Base-by-base conservation (phyloP, 2,888 invertebrate genomes). In the Keiferia lycopersicella region DNA sequence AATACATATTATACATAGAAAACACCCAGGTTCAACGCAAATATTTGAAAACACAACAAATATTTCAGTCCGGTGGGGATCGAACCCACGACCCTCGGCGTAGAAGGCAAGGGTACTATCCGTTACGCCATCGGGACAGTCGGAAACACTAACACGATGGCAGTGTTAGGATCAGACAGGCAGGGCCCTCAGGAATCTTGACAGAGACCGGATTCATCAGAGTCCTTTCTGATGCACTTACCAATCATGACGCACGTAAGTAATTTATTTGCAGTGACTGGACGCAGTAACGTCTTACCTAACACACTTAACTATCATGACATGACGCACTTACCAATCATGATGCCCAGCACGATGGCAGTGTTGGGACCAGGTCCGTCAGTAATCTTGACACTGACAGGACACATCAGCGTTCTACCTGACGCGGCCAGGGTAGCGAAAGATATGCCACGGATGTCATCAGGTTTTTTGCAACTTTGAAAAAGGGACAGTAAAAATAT, bases 281-380 rank as follows among this genome's bases (percentile, higher is more conserved):
- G 30, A 30, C 30, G 6, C 30, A 30, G 2, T 6, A 30, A 6
- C 2, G 30, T 6, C 30, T 30, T 30, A 4, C 30, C 30, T 6
- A 30, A 30, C 30, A 6, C 30, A 30, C 30, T 6, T 30, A 30
- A 2, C 30, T 26, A 6, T 4, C 26, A 26, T 26, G 26, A 26
- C 26, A 26, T 34, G 11, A 30, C 16, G 18, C 38, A 0, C 73
- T 65, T 66, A 84, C 85, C 85, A 56, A 83, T 84, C 80, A 84
- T 80, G 0, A 84, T 74, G 0, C 85, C 85, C 0, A 85, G 67
- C 2, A 83, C 62, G 0, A 85, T 79, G 0, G 80, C 81, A 63
- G 80, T 65, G 50, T 81, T 71, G 0, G 83, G 71, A 0, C 68
- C 70, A 0, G 75, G 68, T 60, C 3, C 0, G 71, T 70, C 3